Base-by-base conservation (phyloP, 1,140 invertebrate species). In the Papilio helenus region DNA sequence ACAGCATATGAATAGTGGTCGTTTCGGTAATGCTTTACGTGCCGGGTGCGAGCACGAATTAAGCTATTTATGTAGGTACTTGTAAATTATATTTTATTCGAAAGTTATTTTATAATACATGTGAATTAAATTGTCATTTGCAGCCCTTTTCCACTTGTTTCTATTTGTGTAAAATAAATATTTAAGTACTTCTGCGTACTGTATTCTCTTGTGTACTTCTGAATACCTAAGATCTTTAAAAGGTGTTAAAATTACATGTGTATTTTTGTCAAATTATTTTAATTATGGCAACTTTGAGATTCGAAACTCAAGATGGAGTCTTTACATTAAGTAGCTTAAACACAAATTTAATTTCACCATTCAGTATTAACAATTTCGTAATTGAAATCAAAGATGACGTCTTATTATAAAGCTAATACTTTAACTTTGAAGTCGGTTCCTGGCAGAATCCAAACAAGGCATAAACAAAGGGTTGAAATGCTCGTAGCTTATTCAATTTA, bases 1-100 rank as follows among this genome's bases (percentile, higher is more conserved):
- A 86, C 83, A 83, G 80, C 81, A 74, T 76, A 80, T 76, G 76
- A 86, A 46, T 76, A 26, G n/a, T 76, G 12, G 29, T 51, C 46
- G 46, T 76, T 76, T 68, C 20, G 58, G 58, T 23, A 61, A 61
- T 26, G 12, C 58, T 61, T 10, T 61, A 61, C 58, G 58, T 61
- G 58, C 58, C 20, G 58, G 20, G 14, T 61, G 2, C 20, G 20
- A 26, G 58, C 58, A 61, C 1, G 58, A 61, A 61, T 61, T 61
- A 26, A 26, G 26, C 23, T 58, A 23, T 10, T 23, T 58, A 58
- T 23, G 2, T 23, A 23, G 8, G 18, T 26, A 3, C 12, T 61
- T 8, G 18, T n/a, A 7, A 9, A 55, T 2, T 51, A n/a, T 7
- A 51, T n/a, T 55, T 55, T 55, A 7, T 18, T 20, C 18, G 18